Base-by-base conservation (phyloP, 2,888 invertebrate genomes). In the Scaptomyza polygonia region DNA sequence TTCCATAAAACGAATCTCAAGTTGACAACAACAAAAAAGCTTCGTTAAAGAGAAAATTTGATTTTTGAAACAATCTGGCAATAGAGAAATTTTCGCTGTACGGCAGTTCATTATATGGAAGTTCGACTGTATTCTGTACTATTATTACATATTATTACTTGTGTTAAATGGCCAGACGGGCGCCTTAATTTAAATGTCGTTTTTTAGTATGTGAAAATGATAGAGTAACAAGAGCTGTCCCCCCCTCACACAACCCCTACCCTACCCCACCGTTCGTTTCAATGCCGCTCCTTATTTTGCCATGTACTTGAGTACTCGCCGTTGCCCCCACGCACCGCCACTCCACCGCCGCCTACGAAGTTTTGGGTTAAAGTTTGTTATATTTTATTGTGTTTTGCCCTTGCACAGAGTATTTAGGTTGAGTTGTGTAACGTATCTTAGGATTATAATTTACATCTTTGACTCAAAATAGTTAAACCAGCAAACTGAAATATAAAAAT, bases 141-240 rank as follows among this genome's bases (percentile, higher is more conserved):
- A 27, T 14, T 45, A 18, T 47, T 47, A 30, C 18, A n/a, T 48
- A 48, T 32, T 32, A 48, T 48, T 9, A 14, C 44, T 48, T 34
- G 9, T 84, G 86, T 71, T 76, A 76, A 86, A 80, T 80, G 86
- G 52, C 45, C 83, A 79, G 83, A 79, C 84, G 57, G 79, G 73
- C 81, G 84, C 73, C 84, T 72, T 54, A 48, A 14, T 80, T 72
- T 58, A 21, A 3, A 5, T 25, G 25, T 25, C 5, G 25, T 4
- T 5, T 25, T 25, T 25, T 25, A 25, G 25, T 25, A 25, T 25
- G 25, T 25, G 25, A 25, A 25, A 45, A 18, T 71, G 52, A 74
- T 75, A 56, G 74, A 74, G 53, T 44, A 57, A 43, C 53, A 61
- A 39, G 51, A 56, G 49, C 12, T 29, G 29, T 18, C 48, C 21